Evolutionary conservation across 92 coral and sea anemone species (phyloP).

Genomic region (Muricea muricata): DNA sequence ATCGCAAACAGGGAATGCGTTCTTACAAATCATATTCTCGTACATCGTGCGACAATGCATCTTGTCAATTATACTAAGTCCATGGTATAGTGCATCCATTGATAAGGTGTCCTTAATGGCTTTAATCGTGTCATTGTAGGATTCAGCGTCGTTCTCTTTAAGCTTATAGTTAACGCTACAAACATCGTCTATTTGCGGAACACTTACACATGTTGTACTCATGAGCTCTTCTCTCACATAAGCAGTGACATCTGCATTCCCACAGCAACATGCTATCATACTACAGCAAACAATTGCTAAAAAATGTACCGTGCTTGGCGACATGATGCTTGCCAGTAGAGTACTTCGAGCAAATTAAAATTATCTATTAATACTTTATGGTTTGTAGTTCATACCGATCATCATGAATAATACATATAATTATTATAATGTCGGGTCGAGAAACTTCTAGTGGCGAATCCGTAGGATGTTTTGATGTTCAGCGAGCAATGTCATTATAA

Average conservation of each 20-base stretch:
- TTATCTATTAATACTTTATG: not conserved
- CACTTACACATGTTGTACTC: not conserved
- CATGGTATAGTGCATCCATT: not conserved
- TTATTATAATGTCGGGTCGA: not conserved
- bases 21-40: constrained; percentile 15
- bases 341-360: not conserved
- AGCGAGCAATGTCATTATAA: too few species aligned
- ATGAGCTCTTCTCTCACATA: constrained; percentile 18
- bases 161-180: constrained; percentile 26
- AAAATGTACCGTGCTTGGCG: not conserved
- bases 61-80: not conserved
- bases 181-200: not conserved
- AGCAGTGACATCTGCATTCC: constrained; percentile 12
- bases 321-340: not conserved
- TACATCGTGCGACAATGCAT: constrained; percentile 3
- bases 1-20: constrained; percentile 38
- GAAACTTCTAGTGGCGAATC: constrained; percentile 19
- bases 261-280: constrained; percentile 4
- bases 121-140: not conserved
- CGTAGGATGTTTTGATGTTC: too few species aligned
- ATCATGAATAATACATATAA: not conserved
- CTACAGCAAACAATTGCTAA: not conserved
- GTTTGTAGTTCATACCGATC: not conserved
- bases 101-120: not conserved
- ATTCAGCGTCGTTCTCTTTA: not conserved